Conservation (phyloP, 2,888 invertebrate genomes). For the Parnassius orleans region DNA sequence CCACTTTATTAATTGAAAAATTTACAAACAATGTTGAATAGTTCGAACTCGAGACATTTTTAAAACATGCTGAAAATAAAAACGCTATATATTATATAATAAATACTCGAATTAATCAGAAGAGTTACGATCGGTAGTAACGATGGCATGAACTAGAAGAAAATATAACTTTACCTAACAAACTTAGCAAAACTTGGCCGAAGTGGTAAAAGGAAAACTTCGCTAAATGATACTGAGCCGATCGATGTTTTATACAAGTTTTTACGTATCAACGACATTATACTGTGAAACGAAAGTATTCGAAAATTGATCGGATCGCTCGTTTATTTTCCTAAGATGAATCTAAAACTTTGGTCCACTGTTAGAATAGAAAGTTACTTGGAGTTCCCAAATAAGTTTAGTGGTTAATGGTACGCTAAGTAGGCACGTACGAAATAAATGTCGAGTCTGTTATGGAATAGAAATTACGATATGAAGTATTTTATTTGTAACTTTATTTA, state of each 20-base stretch:
- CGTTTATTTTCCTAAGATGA: constrained; percentile 11
- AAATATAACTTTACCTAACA: constrained; percentile 55
- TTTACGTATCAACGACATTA: constrained; percentile 27
- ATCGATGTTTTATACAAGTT: constrained; percentile 56
- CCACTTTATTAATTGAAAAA: too few species aligned
- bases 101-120: constrained; percentile 60
- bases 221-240: constrained; percentile 53
- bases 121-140: constrained; percentile 70
- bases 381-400: constrained; percentile 21
- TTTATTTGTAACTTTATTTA: too few species aligned
- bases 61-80: too few species aligned
- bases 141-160: constrained; percentile 62
- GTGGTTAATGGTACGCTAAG: constrained; percentile 21
- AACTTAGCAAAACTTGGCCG: constrained; percentile 49
- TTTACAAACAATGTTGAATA: too few species aligned
- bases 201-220: constrained; percentile 40
- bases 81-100: not conserved
- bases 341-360: constrained; percentile 19
- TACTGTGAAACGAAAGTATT: not conserved
- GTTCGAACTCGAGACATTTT: too few species aligned
- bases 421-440: constrained; percentile 7
- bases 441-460: constrained; percentile 6
- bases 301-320: constrained; percentile 28
- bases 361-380: constrained; percentile 16
- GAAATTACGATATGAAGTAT: not conserved